Evolutionary conservation across 2,797 vertebrate species (phyloP), one percentile per base, ranked within the genome.

Genomic region (Helostoma temminkii): DNA sequence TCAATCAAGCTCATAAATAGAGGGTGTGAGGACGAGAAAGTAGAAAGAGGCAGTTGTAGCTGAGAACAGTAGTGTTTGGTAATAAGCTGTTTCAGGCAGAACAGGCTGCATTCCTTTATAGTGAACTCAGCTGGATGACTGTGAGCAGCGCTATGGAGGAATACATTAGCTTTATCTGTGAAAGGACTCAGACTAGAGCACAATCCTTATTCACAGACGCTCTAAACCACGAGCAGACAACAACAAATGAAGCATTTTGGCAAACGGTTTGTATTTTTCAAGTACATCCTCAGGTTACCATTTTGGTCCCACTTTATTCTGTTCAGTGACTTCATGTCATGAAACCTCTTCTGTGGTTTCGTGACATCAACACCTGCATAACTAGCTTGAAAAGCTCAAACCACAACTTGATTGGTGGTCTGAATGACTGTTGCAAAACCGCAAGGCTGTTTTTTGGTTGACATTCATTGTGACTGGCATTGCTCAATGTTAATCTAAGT

Each of bases 101-200:
- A 70, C 64, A 28, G 67, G 59, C 83, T 64, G 61, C 88, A 90
- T 90, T 90, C 88, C 86, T 66, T 66, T 76, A 64, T 7, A 39
- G 82, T 91, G 86, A 88, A 82, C 78, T 88, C 87, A 88, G 74
- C 78, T 48, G 74, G 78, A 63, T 68, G 77, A 85, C 74, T 56
- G 75, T 67, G 83, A 80, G 79, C 79, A 83, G 55, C 5, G 1
- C 72, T 80, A 9, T 48, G 41, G 56, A 86, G 71, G 84, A 87
- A 89, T 79, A 65, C 21, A 12, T 58, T 6, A 10, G 56, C 61
- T 83, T 82, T 66, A 2, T 50, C 66, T 74, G 45, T 45, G 62
- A 79, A 50, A 53, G 50, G 24, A 7, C 41, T 28, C 39, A 10
- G 18, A 42, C 28, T 32, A 32, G 32, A 32, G 26, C 39, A 18